Conservation (phyloP, 2,888 invertebrate species). For the Caprella mutica region DNA sequence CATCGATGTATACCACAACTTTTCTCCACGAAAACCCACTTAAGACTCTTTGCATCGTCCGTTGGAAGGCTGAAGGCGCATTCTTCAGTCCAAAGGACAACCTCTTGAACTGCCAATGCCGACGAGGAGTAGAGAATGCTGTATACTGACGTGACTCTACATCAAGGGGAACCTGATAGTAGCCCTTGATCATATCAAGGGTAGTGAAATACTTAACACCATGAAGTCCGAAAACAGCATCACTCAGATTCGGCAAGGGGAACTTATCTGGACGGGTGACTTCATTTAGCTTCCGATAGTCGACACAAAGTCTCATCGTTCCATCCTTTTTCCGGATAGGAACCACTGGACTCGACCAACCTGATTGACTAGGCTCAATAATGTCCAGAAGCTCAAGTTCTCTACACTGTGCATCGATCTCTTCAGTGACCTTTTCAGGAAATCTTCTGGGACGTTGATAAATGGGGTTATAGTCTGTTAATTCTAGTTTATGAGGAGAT, state of each 20-base stretch:
- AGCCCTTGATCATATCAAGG: neutral
- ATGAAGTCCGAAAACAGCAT: conserved; percentile 9
- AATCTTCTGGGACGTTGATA: no score
- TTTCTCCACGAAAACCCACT: neutral
- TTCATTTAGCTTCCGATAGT: neutral
- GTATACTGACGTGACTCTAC: neutral
- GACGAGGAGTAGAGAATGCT: neutral
- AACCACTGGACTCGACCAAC: no score
- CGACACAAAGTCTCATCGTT: neutral
- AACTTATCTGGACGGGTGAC: neutral
- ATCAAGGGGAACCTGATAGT: neutral
- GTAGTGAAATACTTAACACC: conserved; percentile 7
- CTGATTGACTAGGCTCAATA: no score
- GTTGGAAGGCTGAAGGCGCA: conserved; percentile 1
- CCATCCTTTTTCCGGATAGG: neutral
- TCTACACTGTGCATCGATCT: no score
- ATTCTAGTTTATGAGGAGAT: no score
- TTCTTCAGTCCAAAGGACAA: conserved; percentile 1
- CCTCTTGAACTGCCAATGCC: neutral
- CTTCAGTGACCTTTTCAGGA: no score
- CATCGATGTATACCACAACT: neutral
- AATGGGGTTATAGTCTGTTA: no score
- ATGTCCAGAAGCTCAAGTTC: no score
- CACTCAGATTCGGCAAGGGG: neutral
- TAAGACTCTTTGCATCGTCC: neutral